phyloP scores from a whole-genome alignment of 2,113 vertebrate species.

The Grus americana region DNA sequence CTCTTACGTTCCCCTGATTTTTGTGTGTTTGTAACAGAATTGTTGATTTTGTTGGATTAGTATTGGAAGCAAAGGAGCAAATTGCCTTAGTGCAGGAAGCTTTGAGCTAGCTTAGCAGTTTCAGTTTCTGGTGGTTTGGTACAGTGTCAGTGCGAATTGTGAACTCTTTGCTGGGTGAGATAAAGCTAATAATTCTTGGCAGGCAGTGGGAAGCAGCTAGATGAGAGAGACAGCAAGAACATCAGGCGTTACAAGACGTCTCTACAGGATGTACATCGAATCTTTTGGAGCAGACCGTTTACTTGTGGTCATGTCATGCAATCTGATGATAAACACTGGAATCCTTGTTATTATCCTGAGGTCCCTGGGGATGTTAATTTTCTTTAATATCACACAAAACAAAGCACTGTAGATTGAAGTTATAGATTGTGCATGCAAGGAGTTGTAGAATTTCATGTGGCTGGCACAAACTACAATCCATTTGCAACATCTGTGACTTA shows the following conservation, averaged over 20 bases:
- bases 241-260: background rate
- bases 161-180: background rate
- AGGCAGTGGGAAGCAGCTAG: background rate
- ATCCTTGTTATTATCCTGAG: background rate
- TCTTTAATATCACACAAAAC: background rate
- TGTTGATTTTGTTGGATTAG: background rate
- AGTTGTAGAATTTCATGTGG: background rate
- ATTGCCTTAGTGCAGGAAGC: background rate
- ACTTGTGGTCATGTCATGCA: background rate
- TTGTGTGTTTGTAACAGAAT: background rate
- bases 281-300: slow-evolving; percentile 7
- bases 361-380: background rate
- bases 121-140: background rate
- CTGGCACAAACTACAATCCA: background rate
- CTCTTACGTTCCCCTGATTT: background rate
- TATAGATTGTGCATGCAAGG: background rate
- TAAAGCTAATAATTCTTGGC: slow-evolving; percentile 22
- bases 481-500: background rate
- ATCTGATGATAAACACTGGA: background rate
- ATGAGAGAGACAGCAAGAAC: background rate
- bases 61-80: background rate
- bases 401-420: background rate
- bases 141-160: background rate
- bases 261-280: background rate
- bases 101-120: background rate